These are phyloP conservation scores for Apteryx mantelli DNA, from an alignment of 2,113 vertebrate genomes.

Conservation along the genomic window DNA sequence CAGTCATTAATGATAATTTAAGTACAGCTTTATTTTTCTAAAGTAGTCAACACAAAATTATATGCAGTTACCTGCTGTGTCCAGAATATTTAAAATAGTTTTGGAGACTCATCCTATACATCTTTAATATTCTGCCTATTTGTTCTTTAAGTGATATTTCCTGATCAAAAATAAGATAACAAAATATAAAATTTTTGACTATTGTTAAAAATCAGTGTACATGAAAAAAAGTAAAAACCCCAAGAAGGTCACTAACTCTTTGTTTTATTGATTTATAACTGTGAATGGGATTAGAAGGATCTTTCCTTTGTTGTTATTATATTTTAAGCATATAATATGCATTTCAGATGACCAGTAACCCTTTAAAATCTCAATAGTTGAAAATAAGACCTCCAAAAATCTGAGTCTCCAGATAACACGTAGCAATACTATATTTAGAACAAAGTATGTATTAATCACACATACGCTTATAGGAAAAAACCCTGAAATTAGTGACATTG, in stretches of 20 bases:
- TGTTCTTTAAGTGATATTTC: background rate
- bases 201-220: background rate
- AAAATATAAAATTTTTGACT: background rate
- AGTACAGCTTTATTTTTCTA: background rate
- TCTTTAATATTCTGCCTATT: background rate
- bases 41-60: background rate
- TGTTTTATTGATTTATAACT: background rate
- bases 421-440: background rate
- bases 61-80: background rate
- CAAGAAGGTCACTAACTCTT: background rate
- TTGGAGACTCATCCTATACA: background rate
- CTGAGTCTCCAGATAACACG: background rate
- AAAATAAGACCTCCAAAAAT: background rate
- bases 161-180: background rate
- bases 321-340: background rate
- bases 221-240: background rate
- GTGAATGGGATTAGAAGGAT: background rate
- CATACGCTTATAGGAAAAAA: background rate
- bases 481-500: background rate
- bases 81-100: background rate
- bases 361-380: background rate
- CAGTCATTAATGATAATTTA: background rate
- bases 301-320: background rate
- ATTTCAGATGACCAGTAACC: background rate
- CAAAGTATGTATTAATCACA: background rate